These are phyloP conservation scores for Apodemia zela DNA, from an alignment of 2,888 invertebrate species.

Conservation along the genomic window DNA sequence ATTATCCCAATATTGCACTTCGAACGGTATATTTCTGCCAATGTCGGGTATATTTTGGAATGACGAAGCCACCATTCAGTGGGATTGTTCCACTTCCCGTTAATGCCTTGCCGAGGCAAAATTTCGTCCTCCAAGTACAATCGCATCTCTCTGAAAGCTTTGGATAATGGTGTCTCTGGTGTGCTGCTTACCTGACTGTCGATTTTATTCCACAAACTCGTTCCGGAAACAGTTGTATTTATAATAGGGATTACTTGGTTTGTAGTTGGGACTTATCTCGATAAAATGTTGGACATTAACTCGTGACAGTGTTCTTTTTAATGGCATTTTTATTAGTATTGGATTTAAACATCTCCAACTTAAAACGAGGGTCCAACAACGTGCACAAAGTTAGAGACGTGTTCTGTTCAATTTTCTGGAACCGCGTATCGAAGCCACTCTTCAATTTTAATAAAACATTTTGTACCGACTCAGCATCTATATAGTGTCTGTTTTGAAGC, in stretches of 20 bases:
- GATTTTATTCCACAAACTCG: constrained; percentile 1
- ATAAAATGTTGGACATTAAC: constrained; percentile 19
- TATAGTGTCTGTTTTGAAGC: constrained; percentile 7
- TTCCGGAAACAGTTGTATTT: background rate
- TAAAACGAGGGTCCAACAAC: constrained; percentile 21
- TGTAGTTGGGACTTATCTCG: constrained; percentile 8
- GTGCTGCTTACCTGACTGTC: background rate
- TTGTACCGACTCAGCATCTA: constrained; percentile 16
- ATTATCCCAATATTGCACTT: constrained; percentile 15
- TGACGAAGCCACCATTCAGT: constrained; percentile 23
- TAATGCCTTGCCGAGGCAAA: constrained; percentile 15
- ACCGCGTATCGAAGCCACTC: constrained; percentile 26
- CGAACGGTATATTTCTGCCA: constrained; percentile 19
- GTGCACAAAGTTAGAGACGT: constrained; percentile 21
- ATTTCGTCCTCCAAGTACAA: constrained; percentile 12
- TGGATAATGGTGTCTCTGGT: constrained; percentile 19
- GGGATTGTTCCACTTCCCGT: constrained; percentile 22
- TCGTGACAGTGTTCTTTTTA: constrained; percentile 20
- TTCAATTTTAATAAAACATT: constrained; percentile 23
- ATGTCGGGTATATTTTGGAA: constrained; percentile 20
- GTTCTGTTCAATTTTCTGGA: constrained; percentile 26
- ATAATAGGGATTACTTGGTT: background rate
- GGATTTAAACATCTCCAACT: constrained; percentile 21
- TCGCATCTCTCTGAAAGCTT: constrained; percentile 17
- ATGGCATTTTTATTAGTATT: constrained; percentile 15